Conservation (phyloP, 2,888 invertebrate species). For the Caenorhabditis auriculariae region DNA sequence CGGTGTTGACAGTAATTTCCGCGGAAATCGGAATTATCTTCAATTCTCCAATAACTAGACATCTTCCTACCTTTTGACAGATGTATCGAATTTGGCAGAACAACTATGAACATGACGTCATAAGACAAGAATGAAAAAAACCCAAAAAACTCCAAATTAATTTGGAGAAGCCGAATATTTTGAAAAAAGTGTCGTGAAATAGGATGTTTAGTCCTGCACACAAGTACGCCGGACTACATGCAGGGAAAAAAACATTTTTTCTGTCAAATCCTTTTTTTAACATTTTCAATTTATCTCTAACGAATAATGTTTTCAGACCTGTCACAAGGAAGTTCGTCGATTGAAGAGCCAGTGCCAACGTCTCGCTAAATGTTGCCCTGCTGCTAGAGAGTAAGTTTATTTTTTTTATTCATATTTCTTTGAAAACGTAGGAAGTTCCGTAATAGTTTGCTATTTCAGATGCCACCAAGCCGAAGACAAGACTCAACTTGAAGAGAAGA, state of each 20-base stretch:
- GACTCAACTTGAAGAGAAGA: slow-evolving; percentile 24
- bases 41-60: not conserved
- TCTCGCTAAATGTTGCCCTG: slow-evolving; percentile 38
- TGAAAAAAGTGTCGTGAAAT: no score
- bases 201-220: no score
- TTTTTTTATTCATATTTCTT: not conserved
- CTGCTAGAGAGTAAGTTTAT: slow-evolving; percentile 31
- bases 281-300: no score
- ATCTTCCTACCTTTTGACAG: slow-evolving; percentile 5
- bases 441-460: slow-evolving; percentile 18
- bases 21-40: not conserved
- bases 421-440: not conserved
- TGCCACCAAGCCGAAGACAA: slow-evolving; percentile 28
- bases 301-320: slow-evolving; percentile 31
- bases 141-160: no score
- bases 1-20: not conserved
- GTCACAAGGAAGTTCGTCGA: slow-evolving; percentile 36
- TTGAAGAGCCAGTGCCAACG: slow-evolving; percentile 36
- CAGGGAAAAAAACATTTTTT: no score
- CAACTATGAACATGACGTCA: no score
- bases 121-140: no score
- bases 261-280: no score
- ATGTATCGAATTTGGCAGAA: no score
- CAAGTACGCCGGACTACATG: no score
- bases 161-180: no score